Evolutionary conservation across 2,888 invertebrate genomes (phyloP), one percentile per base, ranked within the genome.

Genomic region (Callyntrura sp.): DNA sequence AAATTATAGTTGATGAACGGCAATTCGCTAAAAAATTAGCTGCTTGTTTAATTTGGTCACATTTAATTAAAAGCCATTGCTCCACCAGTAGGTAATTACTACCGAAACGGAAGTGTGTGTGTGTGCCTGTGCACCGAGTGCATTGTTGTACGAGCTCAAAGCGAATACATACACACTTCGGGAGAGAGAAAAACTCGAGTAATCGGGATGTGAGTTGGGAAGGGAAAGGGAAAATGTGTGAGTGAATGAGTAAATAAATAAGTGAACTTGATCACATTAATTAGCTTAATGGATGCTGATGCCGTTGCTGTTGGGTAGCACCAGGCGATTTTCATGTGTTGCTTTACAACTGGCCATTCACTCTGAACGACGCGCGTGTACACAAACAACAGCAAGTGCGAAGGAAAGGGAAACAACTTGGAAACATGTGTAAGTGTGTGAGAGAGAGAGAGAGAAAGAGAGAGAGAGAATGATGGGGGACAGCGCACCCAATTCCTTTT

Each of bases 251-350:
- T 68, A 68, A 51, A 60, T 83, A 85, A 85, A 85, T 73, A 88
- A 88, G 70, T 76, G 28, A 70, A 85, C 78, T 45, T 65, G 81
- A 76, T 73, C 76, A 76, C 86, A 90, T 90, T 90, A 90, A 90
- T 90, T 90, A 90, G 70, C 62, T 86, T 90, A 90, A 90, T 90
- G 85, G 86, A 78, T 55, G 25, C 78, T 78, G 78, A 78, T 78
- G 55, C 57, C 35, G 55, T 78, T 57, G 51, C 43, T 48, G 45
- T 62, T 23, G 23, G 45, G 14, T 25, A 23, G 48, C 35, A 35
- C 35, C 35, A 35, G 35, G 35, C 35, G 35, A 35, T 35, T 35
- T 35, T 35, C 35, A 35, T 35, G 51, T 79, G 79, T 28, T 79
- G 79, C 51, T 35, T 35, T 35, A 35, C 17, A 78, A 73, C 48